Evolutionary conservation across 2,888 invertebrate species (phyloP), one percentile per base, ranked within the genome.

Genomic region (Pristionchus entomophagus): DNA sequence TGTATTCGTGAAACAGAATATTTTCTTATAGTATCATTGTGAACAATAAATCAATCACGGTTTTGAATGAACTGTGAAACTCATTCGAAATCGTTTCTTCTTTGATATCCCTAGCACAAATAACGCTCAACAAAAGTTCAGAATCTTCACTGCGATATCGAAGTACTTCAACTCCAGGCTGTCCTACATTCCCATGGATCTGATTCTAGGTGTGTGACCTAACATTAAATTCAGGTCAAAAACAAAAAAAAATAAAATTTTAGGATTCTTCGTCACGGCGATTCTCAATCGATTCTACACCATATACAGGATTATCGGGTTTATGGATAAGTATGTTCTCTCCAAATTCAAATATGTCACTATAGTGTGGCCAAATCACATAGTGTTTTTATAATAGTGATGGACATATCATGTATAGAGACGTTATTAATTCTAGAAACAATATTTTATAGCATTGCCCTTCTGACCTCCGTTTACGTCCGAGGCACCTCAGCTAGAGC

Each of bases 181-280:
- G 5, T 78, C 85, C 3, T 90, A 89, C 53, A 86, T 91, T 59
- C 91, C 91, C 17, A 87, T 91, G 56, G 89, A 90, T 77, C 88
- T 88, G 86, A 90, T 91, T 82, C 86, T 91, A 3, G 73, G 73
- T 73, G 17, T 3, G 38, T 73, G 1, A 19, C 5, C 0, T 35
- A 10, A 35, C 12, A 59, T 26, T 1, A 65, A 35, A 65, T 1
- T 38, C 4, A 8, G 22, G 38, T 65, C 35, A 4, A 12, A 45
- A 26, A 26, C 4, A 2, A 1, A 45, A 38, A 26, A n/a, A n/a
- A n/a, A n/a, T n/a, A n/a, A n/a, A 4, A 59, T 14, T 59, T 45
- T 12, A 73, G 92, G 92, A 51, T 92, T 92, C 83, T 92, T 91
- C 86, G 89, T 91, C 22, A 90, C 91, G 17, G 91, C 89, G 19